A percentile compares a stretch with the other conserved stretches of the same genome.
phyloP scores from a whole-genome alignment of 2,797 vertebrate species.

The Alcedo atthis region DNA sequence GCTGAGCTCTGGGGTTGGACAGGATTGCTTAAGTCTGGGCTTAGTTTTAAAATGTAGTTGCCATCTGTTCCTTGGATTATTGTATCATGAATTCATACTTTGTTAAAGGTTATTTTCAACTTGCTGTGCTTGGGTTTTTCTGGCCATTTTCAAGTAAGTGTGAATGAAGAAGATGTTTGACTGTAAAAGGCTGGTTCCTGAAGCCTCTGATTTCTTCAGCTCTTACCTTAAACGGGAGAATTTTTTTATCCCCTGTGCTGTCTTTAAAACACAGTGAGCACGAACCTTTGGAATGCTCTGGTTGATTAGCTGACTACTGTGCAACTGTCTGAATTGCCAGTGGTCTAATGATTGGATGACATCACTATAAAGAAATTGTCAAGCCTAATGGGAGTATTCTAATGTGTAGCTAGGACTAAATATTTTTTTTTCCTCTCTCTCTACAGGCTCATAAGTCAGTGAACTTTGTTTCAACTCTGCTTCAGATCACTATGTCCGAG shows the following conservation, averaged over 20 bases:
- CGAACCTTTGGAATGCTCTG: not conserved
- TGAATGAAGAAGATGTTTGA: not conserved
- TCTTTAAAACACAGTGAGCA: not conserved
- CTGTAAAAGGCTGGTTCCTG: not conserved
- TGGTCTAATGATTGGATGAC: not conserved
- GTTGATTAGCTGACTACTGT: conserved; percentile 1
- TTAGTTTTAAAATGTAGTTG: not conserved
- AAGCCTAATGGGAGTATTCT: not conserved
- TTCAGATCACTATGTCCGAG: conserved; percentile 98
- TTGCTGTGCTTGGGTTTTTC: not conserved
- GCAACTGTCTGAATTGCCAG: not conserved
- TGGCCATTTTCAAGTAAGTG: not conserved
- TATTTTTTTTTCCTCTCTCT: not conserved
- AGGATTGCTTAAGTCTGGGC: not conserved
- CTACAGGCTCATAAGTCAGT: conserved; percentile 92
- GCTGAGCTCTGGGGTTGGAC: not conserved
- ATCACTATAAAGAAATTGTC: conserved; percentile 19
- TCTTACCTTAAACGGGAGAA: not conserved
- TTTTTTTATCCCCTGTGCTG: not conserved
- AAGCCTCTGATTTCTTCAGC: not conserved
- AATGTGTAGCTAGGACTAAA: conserved; percentile 29
- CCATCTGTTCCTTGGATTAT: not conserved
- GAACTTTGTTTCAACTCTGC: conserved; percentile 95
- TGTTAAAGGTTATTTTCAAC: not conserved
- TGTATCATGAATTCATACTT: not conserved